Base-by-base conservation (phyloP, 2,797 vertebrate species). In the Choloepus didactylus region DNA sequence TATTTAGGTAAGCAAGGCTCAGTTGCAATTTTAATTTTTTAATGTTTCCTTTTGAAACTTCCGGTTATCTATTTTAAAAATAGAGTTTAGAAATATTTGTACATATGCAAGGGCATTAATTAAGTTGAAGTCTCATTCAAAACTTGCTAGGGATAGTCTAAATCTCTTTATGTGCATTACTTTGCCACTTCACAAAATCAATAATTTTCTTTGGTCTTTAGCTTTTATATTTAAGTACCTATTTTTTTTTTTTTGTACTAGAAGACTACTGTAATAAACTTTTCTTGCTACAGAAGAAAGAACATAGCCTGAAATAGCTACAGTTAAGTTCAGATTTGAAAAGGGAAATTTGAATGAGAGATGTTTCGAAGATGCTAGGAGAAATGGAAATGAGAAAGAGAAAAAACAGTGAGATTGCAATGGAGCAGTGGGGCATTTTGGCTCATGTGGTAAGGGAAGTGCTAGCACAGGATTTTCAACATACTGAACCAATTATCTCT, bases 271-370 rank as follows among this genome's bases (percentile, higher is more conserved):
- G 51, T 56, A 21, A 79, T 77, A 75, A 44, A n/a, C 21, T 62
- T 23, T 46, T 51, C 80, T 87, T 64, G 27, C 5, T 54, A 49
- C 2, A 66, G 64, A 18, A 79, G 75, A 92, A 75, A 10, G 15
- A 81, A 1, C 3, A 35, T 16, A 54, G n/a, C 16, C 6, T 54
- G 66, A 95, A 93, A 70, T 31, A 82, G 44, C 15, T 73, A 85
- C 21, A 91, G 70, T 70, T 89, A 38, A 60, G 87, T 70, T 19
- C 69, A 51, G 15, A 80, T 76, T 76, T 92, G 29, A 29, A 95
- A 86, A 56, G 23, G 3, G 14, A 21, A 91, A 86, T 75, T 85
- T 59, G 87, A 92, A 93, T 87, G 19, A 79, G 25, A 3, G 25
- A n/a, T 69, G 8, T 83, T 91, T 75, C n/a, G 54, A 83, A 94